Percentiles rank a stretch among this genome's conserved stretches.
Evolutionary conservation across 2,113 vertebrate species (phyloP).

Genomic region (Mastomys natalensis): DNA sequence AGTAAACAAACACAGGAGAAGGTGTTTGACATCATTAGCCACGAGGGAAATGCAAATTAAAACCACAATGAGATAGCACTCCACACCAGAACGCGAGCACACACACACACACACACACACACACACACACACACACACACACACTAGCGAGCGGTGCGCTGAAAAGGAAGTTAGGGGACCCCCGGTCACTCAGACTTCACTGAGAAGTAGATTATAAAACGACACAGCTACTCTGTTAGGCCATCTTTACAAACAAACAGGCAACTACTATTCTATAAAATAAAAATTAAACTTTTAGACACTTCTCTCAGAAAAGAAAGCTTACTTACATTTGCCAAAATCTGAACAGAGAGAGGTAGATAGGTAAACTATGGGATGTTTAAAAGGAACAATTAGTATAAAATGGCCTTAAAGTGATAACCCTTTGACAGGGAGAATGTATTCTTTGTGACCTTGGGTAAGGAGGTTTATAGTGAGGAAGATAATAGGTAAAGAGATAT

Average conservation of each 20-base stretch:
- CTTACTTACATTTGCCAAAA: background rate
- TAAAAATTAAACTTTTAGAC: background rate
- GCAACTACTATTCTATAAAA: background rate
- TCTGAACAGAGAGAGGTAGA: background rate
- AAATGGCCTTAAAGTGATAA: background rate
- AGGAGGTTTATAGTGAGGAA: background rate
- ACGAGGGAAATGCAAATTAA: constrained; percentile 59
- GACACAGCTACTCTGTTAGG: background rate
- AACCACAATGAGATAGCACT: background rate
- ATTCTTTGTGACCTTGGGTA: background rate
- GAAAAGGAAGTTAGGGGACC: background rate
- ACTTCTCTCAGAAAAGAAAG: background rate
- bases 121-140: background rate
- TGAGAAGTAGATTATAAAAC: background rate
- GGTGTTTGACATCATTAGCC: constrained; percentile 25
- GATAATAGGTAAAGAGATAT: background rate
- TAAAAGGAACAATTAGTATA: background rate
- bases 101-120: background rate
- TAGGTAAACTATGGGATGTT: background rate
- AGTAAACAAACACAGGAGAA: constrained; percentile 51
- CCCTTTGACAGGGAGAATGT: background rate
- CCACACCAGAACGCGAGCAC: background rate
- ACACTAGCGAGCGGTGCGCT: background rate
- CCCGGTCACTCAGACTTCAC: background rate
- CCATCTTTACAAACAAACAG: constrained; percentile 18